Evolutionary conservation across 2,888 invertebrate species (phyloP), one percentile per base, ranked within the genome.

Genomic region (Xanthia togata): DNA sequence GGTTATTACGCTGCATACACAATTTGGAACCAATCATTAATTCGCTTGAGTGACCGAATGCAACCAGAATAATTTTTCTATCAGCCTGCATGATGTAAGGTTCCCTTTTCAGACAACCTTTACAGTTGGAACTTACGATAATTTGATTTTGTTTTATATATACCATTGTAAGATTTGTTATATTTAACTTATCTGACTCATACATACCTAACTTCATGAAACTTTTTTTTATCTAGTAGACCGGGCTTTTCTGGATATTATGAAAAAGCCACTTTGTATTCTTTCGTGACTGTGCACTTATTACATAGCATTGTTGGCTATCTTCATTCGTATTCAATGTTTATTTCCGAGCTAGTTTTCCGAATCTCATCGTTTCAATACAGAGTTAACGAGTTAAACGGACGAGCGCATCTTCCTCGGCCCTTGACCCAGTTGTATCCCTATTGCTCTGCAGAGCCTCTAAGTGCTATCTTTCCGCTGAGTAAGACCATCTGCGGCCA

Each of bases 401-500:
- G 65, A 62, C 62, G 35, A 78, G 53, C 50, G 81, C 68, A 82
- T 78, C 73, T 83, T 50, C 65, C 57, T 70, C 14, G 70, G 38
- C 78, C 76, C 86, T 85, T 86, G 85, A 87, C 85, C 85, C 60
- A 83, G 62, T 87, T 83, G 72, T 75, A 53, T 64, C 73, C 72
- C 69, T 53, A 72, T 70, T 71, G 70, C 79, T 63, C 75, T 70
- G 70, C 57, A 57, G 59, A 69, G 50, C 47, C 8, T 57, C 79
- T 31, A 47, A 81, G 83, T 67, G 57, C 64, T 71, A 73, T 78
- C 20, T 53, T 53, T 44, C 57, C 67, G 57, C 69, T 78, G 65
- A 65, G 60, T 67, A 67, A 70, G 67, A 73, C 57, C 73, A 79
- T 83, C 83, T 76, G 78, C 44, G 60, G 12, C 50, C 55, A 64